These are phyloP conservation scores for Hypsopygia costalis DNA, from an alignment of 2,888 invertebrate genomes.

Conservation along the genomic window DNA sequence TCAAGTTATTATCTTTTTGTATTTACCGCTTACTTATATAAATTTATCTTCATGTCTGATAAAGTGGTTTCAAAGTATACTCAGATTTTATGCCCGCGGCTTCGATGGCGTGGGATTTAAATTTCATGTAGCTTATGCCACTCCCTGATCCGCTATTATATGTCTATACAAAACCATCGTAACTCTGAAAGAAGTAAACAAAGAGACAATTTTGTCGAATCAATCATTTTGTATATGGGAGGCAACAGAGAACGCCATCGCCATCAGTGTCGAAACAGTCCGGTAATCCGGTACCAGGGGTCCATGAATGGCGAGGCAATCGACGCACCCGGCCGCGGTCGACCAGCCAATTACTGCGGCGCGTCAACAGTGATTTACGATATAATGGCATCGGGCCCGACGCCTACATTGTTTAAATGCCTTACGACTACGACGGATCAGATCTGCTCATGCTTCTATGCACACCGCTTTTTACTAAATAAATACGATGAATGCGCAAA, in stretches of 20 bases:
- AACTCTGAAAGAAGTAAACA: no score
- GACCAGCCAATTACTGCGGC: constrained; percentile 58
- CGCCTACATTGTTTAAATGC: constrained; percentile 71
- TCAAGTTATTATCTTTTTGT: no score
- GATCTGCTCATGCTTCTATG: constrained; percentile 10
- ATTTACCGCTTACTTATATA: no score
- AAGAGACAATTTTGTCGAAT: neutral
- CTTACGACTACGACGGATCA: constrained; percentile 25
- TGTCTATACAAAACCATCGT: no score
- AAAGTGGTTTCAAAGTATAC: no score
- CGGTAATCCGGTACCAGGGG: constrained; percentile 43
- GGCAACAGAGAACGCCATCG: constrained; percentile 17
- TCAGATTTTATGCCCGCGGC: no score
- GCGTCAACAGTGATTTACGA: constrained; percentile 75
- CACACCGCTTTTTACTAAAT: neutral
- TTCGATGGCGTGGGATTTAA: no score
- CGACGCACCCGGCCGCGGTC: constrained; percentile 25
- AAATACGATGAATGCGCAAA: constrained; percentile 4
- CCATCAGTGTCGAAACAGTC: constrained; percentile 37
- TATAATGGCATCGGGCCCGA: constrained; percentile 56
- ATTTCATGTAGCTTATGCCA: no score
- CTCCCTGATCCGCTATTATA: no score
- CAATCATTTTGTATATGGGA: constrained; percentile 12
- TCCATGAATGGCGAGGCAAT: constrained; percentile 51
- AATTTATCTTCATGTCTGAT: no score